phyloP scores from a whole-genome alignment of 2,113 vertebrate genomes.

The Malurus melanocephalus region DNA sequence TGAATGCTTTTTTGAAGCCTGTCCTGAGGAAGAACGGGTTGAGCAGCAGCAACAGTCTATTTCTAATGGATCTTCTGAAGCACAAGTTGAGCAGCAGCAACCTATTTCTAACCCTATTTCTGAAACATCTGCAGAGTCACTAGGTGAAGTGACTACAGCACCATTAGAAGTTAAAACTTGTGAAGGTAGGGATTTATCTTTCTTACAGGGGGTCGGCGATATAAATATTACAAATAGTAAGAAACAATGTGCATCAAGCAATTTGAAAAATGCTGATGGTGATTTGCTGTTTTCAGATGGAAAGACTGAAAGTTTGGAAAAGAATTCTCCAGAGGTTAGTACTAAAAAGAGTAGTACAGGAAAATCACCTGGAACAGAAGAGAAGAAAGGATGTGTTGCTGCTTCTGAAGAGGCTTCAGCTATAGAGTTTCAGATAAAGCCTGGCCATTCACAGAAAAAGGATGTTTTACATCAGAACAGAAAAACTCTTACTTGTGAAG shows the following conservation, averaged over 20 bases:
- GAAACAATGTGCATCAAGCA: constrained; percentile 57
- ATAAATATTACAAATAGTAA: constrained; percentile 21
- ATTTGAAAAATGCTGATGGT: constrained; percentile 37
- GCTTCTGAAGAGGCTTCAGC: constrained; percentile 30
- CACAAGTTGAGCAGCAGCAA: constrained; percentile 71
- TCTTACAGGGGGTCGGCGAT: neutral
- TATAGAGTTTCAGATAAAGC: constrained; percentile 26
- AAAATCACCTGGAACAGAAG: constrained; percentile 8
- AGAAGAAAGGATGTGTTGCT: constrained; percentile 10
- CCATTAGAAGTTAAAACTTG: neutral
- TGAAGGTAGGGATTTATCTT: constrained; percentile 31
- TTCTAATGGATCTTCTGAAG: constrained; percentile 65
- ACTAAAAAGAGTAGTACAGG: constrained; percentile 9
- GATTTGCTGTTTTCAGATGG: constrained; percentile 55
- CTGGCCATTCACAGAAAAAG: constrained; percentile 48
- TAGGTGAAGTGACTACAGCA: neutral
- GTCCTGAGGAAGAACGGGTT: constrained; percentile 82
- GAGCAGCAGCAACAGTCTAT: constrained; percentile 74
- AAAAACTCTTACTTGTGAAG: constrained; percentile 69
- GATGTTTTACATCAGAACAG: constrained; percentile 43
- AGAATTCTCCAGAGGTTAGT: constrained; percentile 5
- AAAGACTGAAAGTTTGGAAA: constrained; percentile 65
- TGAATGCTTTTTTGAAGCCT: constrained; percentile 87
- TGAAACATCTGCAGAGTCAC: constrained; percentile 28
- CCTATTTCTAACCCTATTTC: constrained; percentile 66